phyloP scores from a whole-genome alignment of 2,888 invertebrate genomes.

The Microctonus brassicae region DNA sequence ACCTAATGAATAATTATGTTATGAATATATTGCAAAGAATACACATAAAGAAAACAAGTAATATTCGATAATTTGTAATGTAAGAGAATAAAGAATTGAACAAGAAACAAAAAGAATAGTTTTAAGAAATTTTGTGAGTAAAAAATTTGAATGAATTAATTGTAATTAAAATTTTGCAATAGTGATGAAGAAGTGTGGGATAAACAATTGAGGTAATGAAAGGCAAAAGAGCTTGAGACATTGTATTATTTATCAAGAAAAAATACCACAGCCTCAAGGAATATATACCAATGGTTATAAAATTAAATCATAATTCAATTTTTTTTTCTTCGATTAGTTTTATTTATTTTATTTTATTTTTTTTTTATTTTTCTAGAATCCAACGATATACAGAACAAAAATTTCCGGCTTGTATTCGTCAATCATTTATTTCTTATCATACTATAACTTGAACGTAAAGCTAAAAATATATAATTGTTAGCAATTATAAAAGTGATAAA shows the following conservation, averaged over 20 bases:
- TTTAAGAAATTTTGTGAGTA: background rate
- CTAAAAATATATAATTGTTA: background rate
- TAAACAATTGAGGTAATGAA: conserved; percentile 36
- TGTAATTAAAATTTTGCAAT: conserved; percentile 60
- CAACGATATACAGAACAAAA: background rate
- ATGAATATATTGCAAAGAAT: conserved; percentile 55
- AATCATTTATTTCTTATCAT: too few species aligned
- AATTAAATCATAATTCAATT: background rate
- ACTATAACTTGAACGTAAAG: too few species aligned
- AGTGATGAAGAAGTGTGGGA: conserved; percentile 49
- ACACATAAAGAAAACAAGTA: conserved; percentile 46
- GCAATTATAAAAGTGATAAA: background rate
- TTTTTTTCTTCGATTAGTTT: background rate
- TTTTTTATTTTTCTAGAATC: background rate
- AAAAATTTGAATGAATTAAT: conserved; percentile 34
- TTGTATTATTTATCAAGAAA: background rate
- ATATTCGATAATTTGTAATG: conserved; percentile 66
- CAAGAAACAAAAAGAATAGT: conserved; percentile 41
- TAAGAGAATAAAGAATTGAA: conserved; percentile 64
- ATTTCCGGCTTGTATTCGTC: too few species aligned
- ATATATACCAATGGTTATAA: background rate
- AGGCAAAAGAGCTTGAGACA: background rate
- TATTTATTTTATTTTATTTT: too few species aligned
- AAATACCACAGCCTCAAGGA: background rate
- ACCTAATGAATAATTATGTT: conserved; percentile 66